Percentiles rank a stretch among this genome's conserved stretches.
These are phyloP conservation scores for Orthonevra nobilis DNA, from an alignment of 2,888 invertebrate species.

Conservation along the genomic window DNA sequence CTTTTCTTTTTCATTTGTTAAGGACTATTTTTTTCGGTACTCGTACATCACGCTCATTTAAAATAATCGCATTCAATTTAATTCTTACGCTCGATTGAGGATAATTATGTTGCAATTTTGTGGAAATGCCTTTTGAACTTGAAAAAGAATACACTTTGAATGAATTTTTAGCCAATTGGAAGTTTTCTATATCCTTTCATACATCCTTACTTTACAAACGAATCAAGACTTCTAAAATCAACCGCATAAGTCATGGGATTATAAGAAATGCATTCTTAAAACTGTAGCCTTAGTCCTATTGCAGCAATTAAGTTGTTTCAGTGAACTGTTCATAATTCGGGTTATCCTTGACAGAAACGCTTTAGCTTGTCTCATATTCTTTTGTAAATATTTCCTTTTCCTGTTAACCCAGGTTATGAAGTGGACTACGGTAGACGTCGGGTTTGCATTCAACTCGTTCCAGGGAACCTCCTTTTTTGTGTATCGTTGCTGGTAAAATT, in stretches of 20 bases:
- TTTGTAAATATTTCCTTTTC: constrained; percentile 41
- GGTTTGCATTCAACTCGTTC: background rate
- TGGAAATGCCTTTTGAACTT: background rate
- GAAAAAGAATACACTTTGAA: no score
- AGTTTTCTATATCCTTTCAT: no score
- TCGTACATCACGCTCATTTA: constrained; percentile 54
- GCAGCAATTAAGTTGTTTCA: background rate
- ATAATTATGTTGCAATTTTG: constrained; percentile 66
- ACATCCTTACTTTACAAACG: no score
- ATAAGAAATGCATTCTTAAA: no score
- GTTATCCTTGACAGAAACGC: background rate
- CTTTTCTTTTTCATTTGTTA: constrained; percentile 1
- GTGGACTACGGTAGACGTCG: constrained; percentile 1
- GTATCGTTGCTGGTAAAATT: constrained; percentile 18
- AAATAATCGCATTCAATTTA: constrained; percentile 69
- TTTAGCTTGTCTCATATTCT: constrained; percentile 15
- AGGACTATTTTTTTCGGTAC: constrained; percentile 18
- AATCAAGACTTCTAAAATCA: no score
- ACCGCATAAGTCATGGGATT: no score
- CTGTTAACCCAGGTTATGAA: constrained; percentile 1
- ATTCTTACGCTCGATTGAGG: constrained; percentile 67
- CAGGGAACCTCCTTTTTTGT: background rate
- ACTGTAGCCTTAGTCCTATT: no score
- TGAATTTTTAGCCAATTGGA: no score
- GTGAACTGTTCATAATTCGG: background rate